A percentile compares a stretch with the other conserved stretches of the same genome.
phyloP scores from a whole-genome alignment of 2,888 invertebrate species.

The Baccha elongata region DNA sequence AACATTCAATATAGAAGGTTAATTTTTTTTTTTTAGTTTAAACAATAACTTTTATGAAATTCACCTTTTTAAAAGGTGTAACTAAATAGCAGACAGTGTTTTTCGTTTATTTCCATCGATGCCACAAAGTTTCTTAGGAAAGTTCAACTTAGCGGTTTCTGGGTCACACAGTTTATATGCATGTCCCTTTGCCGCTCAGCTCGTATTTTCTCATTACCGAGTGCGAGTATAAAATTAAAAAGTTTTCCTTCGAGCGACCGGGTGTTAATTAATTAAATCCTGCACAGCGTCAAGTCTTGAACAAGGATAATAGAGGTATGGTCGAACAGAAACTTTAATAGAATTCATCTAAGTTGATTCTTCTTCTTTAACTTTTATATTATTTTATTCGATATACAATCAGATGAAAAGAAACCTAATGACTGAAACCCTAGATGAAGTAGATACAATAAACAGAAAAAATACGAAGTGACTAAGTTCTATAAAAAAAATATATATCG shows the following conservation, averaged over 20 bases:
- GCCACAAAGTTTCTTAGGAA: constrained; percentile 41
- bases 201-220: constrained; percentile 52
- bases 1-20: no score
- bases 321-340: background rate
- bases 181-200: constrained; percentile 8
- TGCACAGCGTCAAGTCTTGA: background rate
- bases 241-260: constrained; percentile 22
- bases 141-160: constrained; percentile 25
- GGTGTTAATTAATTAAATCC: constrained; percentile 64
- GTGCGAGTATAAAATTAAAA: constrained; percentile 54
- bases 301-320: constrained; percentile 9
- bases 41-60: no score
- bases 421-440: constrained; percentile 28
- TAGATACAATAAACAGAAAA: constrained; percentile 9
- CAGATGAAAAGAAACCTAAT: constrained; percentile 46
- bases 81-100: constrained; percentile 4
- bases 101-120: constrained; percentile 20
- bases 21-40: no score
- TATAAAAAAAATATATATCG: background rate
- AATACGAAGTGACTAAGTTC: constrained; percentile 6
- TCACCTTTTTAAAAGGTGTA: constrained; percentile 13
- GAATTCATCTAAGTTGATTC: background rate
- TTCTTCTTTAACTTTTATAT: constrained; percentile 12
- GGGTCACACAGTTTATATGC: constrained; percentile 40
- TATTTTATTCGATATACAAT: constrained; percentile 48